Evolutionary conservation across 1,140 invertebrate species (phyloP).

Genomic region (Trichonephila clavata): DNA sequence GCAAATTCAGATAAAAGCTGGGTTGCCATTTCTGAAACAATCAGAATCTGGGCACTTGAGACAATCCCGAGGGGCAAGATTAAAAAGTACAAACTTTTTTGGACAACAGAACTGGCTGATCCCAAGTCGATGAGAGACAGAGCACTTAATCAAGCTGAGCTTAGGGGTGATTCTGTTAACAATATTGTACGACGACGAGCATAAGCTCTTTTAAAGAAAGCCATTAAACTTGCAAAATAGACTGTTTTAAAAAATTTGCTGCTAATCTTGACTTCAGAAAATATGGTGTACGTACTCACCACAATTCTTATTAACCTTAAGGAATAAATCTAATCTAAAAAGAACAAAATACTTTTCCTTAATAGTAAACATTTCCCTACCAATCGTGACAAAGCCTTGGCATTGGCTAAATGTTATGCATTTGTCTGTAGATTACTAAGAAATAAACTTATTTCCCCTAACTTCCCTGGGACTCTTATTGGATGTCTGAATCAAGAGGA

Average conservation of each 20-base stretch:
- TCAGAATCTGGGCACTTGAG: too few relatives aligned
- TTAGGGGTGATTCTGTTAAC: background rate
- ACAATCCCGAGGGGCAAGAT: too few relatives aligned
- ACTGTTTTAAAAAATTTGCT: slow-evolving; percentile 51
- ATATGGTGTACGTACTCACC: slow-evolving; percentile 5
- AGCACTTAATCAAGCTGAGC: too few relatives aligned
- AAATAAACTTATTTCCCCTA: background rate
- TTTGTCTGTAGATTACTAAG: background rate
- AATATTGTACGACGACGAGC: background rate
- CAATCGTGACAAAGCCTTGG: background rate
- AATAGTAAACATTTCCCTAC: background rate
- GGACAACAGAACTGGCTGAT: too few relatives aligned
- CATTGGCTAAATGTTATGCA: slow-evolving; percentile 44
- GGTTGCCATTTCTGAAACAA: too few relatives aligned
- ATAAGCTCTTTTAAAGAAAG: background rate
- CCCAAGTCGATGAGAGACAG: too few relatives aligned
- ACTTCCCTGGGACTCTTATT: background rate
- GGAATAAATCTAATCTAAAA: background rate
- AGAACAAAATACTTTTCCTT: too few relatives aligned
- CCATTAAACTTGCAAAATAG: slow-evolving; percentile 34
- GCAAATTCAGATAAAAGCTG: slow-evolving; percentile 19
- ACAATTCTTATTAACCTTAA: slow-evolving; percentile 25
- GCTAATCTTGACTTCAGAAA: slow-evolving; percentile 8
- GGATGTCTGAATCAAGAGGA: slow-evolving; percentile 12
- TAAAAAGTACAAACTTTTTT: too few relatives aligned